phyloP scores from a whole-genome alignment of 2,888 invertebrate genomes.

The Chironomus tentans region DNA sequence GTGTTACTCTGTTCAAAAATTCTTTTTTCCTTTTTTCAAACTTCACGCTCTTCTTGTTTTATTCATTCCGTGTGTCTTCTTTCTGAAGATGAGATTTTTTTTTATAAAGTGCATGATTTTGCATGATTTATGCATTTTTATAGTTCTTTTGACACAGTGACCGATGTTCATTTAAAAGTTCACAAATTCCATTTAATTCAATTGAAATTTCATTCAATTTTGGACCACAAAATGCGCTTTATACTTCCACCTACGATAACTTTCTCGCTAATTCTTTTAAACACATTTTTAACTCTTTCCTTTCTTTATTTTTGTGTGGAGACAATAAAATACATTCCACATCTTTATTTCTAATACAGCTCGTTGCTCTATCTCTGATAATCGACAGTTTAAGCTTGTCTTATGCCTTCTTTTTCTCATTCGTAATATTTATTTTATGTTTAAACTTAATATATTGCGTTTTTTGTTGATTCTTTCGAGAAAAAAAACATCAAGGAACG shows the following conservation, averaged over 20 bases:
- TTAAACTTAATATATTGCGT: constrained; percentile 24
- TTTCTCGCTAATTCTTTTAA: no score
- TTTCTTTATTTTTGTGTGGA: neutral
- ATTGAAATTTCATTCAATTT: no score
- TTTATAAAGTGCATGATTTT: no score
- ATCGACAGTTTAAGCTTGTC: constrained; percentile 23
- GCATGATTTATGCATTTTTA: no score
- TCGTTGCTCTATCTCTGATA: constrained; percentile 11
- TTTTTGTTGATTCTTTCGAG: constrained; percentile 12
- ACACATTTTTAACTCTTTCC: no score
- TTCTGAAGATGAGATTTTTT: no score
- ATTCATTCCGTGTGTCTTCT: no score
- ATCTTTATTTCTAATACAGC: constrained; percentile 25
- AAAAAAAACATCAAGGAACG: neutral
- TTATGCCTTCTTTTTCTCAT: neutral
- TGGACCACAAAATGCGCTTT: no score
- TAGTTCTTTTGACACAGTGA: no score
- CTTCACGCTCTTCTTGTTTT: neutral
- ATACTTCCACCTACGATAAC: no score
- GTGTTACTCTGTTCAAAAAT: neutral
- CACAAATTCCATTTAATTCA: no score
- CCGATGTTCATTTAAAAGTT: no score
- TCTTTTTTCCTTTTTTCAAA: neutral
- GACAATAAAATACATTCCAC: constrained; percentile 25
- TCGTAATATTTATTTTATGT: constrained; percentile 22